Evolutionary conservation across 2,797 vertebrate species (phyloP).

Genomic region (Ara ararauna): DNA sequence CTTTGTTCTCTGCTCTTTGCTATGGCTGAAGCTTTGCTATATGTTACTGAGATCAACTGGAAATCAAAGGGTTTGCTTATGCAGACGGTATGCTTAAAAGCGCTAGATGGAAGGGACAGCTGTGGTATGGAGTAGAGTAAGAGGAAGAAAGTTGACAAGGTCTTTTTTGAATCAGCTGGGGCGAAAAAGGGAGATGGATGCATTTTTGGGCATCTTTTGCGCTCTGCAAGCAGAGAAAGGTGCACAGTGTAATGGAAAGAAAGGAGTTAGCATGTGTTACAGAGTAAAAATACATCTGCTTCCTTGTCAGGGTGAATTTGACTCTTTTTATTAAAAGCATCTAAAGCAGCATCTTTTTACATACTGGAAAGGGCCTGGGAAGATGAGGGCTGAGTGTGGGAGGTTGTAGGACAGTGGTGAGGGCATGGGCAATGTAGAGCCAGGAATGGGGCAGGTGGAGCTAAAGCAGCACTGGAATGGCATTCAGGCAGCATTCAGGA

Average conservation of each 20-base stretch:
- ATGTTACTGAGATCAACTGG: neutral
- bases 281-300: neutral
- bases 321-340: neutral
- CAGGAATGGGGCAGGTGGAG: accelerated
- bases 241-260: neutral
- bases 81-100: neutral
- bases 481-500: neutral
- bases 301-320: neutral
- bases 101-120: neutral
- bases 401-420: neutral
- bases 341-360: neutral
- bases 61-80: neutral
- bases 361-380: neutral
- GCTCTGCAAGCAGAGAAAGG: neutral
- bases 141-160: neutral
- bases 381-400: neutral
- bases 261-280: too few species aligned
- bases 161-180: neutral
- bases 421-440: accelerated
- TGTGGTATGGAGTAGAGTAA: neutral
- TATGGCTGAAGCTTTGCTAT: neutral
- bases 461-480: accelerated
- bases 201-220: neutral
- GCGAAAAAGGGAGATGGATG: neutral
- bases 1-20: neutral